Evolutionary conservation across 1,140 invertebrate genomes (phyloP), one percentile per base, ranked within the genome.

Genomic region (Cheumatopsyche charites): DNA sequence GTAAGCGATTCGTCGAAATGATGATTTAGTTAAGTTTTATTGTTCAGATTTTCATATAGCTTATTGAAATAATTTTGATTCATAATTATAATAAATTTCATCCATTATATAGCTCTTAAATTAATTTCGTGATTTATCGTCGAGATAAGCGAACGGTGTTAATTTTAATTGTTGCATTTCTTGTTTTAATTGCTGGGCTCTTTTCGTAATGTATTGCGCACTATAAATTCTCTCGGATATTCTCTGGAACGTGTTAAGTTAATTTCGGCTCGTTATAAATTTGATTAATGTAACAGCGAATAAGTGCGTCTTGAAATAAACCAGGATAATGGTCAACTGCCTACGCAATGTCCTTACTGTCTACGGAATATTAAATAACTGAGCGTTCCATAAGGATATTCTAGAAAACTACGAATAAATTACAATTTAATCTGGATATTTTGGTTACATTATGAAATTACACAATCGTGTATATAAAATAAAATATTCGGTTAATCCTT

Each of bases 221-320:
- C n/a, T 52, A 19, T 52, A 52, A 17, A 17, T 52, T 52, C 15
- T 9, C 15, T 13, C 3, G 15, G 15, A 52, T 9, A 15, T 15
- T 52, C 47, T 11, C 47, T 7, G 19, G 47, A 15, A 52, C 47
- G 47, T 19, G 47, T 52, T 19, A 52, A 17, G 47, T 52, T 52
- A 52, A 52, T 52, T 52, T 52, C 15, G 19, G 47, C n/a, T 52
- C 47, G n/a, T 52, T 52, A 19, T 52, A 17, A 52, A 52, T 9
- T 52, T 52, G 47, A 52, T 52, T 52, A 52, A 52, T 52, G 47
- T 52, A 15, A 19, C 19, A 52, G 19, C 19, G 19, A 52, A 52
- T 52, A 52, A 52, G 47, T 52, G 47, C 19, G 47, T 52, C 47
- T 17, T 17, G 47, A 52, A 52, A 17, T 52, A 52, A 52, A 15